A percentile compares a stretch with the other conserved stretches of the same genome.
phyloP scores from a whole-genome alignment of 2,113 vertebrate species.

The Aix galericulata region DNA sequence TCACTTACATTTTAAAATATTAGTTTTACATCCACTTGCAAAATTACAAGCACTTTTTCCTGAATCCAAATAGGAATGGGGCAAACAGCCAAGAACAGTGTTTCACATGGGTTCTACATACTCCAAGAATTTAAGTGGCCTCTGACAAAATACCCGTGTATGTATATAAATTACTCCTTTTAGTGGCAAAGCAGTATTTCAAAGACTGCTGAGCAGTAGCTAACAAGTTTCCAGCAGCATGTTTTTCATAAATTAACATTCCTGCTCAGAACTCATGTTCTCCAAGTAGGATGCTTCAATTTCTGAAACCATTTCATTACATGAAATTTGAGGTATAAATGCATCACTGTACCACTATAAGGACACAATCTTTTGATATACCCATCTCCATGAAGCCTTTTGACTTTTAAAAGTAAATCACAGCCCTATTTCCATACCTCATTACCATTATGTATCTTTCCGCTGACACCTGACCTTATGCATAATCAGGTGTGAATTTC shows the following conservation, averaged over 20 bases:
- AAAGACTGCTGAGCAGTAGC: conserved; percentile 21
- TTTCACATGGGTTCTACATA: not conserved
- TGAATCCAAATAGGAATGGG: not conserved
- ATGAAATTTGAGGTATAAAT: conserved; percentile 9
- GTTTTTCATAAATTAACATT: not conserved
- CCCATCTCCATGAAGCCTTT: conserved; percentile 11
- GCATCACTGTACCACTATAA: not conserved
- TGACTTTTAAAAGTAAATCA: conserved; percentile 30
- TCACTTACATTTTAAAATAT: not conserved
- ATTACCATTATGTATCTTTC: conserved; percentile 36
- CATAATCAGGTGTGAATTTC: not conserved
- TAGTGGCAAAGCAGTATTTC: conserved; percentile 56
- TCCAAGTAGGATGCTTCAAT: not conserved
- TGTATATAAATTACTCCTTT: conserved; percentile 13
- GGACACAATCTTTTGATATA: conserved; percentile 22
- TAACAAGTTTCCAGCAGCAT: not conserved
- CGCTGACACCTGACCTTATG: conserved; percentile 7
- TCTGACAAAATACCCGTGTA: not conserved
- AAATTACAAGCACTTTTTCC: not conserved
- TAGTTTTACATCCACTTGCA: conserved; percentile 8
- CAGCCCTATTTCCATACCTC: conserved; percentile 37
- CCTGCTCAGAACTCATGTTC: not conserved
- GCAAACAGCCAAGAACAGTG: not conserved
- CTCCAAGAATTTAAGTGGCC: not conserved
- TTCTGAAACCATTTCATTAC: conserved; percentile 15